Conservation (phyloP, 2,113 vertebrate genomes). For the Dromiciops gliroides region DNA sequence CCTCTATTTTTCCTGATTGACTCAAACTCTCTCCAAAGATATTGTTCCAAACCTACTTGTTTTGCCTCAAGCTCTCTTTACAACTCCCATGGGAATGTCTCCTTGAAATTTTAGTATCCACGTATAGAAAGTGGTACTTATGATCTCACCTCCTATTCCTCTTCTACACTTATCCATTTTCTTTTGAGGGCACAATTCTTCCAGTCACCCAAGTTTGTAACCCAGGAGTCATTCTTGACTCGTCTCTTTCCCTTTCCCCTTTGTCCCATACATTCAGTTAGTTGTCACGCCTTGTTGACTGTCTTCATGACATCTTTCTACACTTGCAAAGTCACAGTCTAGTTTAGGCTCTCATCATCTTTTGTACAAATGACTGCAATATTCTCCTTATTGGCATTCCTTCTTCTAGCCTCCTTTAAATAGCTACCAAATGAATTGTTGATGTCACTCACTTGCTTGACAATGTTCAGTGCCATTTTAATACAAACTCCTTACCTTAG, state of each 20-base stretch:
- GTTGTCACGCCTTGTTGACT: neutral
- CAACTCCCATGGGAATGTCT: neutral
- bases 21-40: neutral
- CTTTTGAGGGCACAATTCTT: no score
- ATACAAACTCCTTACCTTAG: neutral
- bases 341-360: neutral
- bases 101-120: neutral
- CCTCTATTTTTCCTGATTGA: neutral
- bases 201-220: no score
- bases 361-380: neutral
- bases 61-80: neutral
- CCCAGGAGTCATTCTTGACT: no score
- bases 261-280: no score
- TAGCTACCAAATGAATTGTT: no score
- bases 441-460: neutral
- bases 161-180: no score
- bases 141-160: no score
- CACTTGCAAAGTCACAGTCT: neutral
- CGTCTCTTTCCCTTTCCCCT: no score
- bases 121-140: neutral
- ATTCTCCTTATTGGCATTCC: neutral
- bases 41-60: neutral
- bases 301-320: neutral
- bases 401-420: neutral
- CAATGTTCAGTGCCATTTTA: neutral